Conservation (phyloP, 2,113 vertebrate species). For the Tetrax tetrax region DNA sequence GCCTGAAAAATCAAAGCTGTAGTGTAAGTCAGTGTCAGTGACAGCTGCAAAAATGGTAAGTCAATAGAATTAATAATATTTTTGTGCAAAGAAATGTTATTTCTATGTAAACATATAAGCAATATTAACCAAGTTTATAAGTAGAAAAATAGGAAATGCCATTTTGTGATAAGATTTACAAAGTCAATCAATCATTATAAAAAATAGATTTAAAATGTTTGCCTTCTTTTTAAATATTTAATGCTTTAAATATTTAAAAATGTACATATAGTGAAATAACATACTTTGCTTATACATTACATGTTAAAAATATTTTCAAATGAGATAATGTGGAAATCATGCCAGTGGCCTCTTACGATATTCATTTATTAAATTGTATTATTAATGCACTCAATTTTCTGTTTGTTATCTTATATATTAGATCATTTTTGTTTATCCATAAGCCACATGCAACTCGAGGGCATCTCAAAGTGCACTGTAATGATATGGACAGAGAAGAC, state of each 20-base stretch:
- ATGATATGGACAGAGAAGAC: neutral
- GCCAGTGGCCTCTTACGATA: neutral
- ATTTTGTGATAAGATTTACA: neutral
- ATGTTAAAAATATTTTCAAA: neutral
- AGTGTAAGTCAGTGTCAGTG: constrained; percentile 35
- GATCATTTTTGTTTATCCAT: neutral
- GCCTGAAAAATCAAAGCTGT: constrained; percentile 51
- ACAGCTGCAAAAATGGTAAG: constrained; percentile 49
- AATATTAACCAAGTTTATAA: neutral
- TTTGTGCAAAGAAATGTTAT: constrained; percentile 21
- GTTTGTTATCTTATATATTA: neutral
- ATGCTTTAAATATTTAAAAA: neutral
- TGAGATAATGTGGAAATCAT: neutral
- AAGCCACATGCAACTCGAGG: neutral
- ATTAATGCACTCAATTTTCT: neutral
- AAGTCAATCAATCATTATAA: neutral
- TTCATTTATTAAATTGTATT: neutral
- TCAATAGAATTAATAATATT: constrained; percentile 29
- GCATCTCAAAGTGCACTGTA: neutral
- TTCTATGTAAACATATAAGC: constrained; percentile 34
- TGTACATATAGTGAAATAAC: neutral
- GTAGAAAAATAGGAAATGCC: neutral
- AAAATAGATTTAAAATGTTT: neutral
- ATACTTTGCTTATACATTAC: neutral
- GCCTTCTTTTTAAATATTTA: neutral